These are phyloP conservation scores for Dilophus febrilis DNA, from an alignment of 2,888 invertebrate species.

Conservation along the genomic window DNA sequence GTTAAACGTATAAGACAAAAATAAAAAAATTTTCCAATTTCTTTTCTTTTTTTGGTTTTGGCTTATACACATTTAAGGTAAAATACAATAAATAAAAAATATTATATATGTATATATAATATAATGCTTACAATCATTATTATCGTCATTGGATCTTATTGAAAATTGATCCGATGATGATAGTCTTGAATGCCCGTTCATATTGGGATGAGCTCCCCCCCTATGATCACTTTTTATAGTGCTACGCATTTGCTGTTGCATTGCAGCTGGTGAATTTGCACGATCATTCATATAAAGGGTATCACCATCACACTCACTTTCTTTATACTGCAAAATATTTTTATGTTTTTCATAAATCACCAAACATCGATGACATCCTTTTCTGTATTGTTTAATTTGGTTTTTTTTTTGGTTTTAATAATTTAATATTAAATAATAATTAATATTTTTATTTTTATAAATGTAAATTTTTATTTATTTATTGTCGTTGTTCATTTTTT, in stretches of 20 bases:
- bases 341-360: slow-evolving; percentile 90
- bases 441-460: too few species aligned
- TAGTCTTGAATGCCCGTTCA: slow-evolving; percentile 33
- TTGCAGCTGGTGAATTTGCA: slow-evolving; percentile 33
- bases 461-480: too few species aligned
- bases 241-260: slow-evolving; percentile 28
- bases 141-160: slow-evolving; percentile 34
- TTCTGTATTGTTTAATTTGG: slow-evolving; percentile 49
- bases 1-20: background rate
- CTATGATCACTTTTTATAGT: slow-evolving; percentile 32
- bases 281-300: slow-evolving; percentile 34
- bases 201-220: slow-evolving; percentile 35
- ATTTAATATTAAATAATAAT: too few species aligned
- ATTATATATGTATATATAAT: background rate
- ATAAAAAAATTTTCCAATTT: slow-evolving; percentile 1
- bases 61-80: background rate
- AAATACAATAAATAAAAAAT: slow-evolving; percentile 6
- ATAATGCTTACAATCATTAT: slow-evolving; percentile 33
- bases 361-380: slow-evolving; percentile 84
- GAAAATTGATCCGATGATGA: slow-evolving; percentile 34
- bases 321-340: slow-evolving; percentile 92
- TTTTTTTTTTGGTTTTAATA: too few species aligned
- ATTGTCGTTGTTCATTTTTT: too few species aligned
- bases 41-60: too few species aligned
- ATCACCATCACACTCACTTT: slow-evolving; percentile 66